Evolutionary conservation across 2,113 vertebrate genomes (phyloP), one percentile per base, ranked within the genome.

Genomic region (Egretta garzetta): DNA sequence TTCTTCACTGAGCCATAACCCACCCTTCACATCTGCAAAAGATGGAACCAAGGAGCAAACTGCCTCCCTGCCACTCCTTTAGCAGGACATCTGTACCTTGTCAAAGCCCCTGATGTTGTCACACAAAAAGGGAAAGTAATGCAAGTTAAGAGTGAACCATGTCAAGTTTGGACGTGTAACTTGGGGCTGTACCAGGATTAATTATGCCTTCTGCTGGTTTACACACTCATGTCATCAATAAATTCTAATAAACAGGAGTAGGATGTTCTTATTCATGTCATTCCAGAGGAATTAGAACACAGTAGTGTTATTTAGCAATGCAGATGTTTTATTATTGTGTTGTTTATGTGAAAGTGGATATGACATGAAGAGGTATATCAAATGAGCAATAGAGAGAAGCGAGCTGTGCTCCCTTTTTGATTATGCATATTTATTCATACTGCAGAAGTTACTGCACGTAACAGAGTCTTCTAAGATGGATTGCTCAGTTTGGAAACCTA

Each of bases 361-460:
- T 97, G 98, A 97, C 97, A 96, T 74, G 80, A 96, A 95, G 88
- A 97, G 92, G 94, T 97, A 96, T 97, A 97, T 98, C 96, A 98
- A 98, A 97, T 95, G 93, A 98, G 92, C 88, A 91, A 94, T 60
- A 96, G 95, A 97, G 94, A 96, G 92, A 96, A 90, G 94, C 67
- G 85, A 98, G 95, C 91, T 89, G 71, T 86, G 95, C 92, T 96
- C 91, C 95, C 92, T 87, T 96, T 97, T 96, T 97, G 92, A 98
- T 98, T 98, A 98, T 97, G 95, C 95, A 96, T 97, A 98, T 98
- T 97, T 98, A 98, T 98, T 97, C 97, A 97, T 90, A 96, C 96
- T 91, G 93, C 89, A 96, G 93, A 97, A 98, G 93, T 96, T 24
- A 43, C 71, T 90, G 86, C 80, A 88, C 24, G 24, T 95, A 97